Percentiles rank a stretch among this genome's conserved stretches.
Evolutionary conservation across 1,140 invertebrate species (phyloP).

Genomic region (Platorchestia sp.): DNA sequence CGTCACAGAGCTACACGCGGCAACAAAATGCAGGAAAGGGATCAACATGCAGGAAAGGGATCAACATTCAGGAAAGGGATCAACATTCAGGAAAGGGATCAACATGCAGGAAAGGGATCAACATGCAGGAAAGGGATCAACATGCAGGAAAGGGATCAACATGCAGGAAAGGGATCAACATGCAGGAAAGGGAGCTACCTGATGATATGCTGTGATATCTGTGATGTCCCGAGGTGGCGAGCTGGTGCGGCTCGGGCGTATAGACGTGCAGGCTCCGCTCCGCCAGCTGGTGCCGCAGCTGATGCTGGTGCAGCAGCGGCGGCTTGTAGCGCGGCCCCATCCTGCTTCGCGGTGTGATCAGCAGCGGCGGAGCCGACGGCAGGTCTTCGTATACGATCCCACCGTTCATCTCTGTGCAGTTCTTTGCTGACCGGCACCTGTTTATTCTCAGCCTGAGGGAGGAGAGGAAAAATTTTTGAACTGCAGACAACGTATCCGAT

Average conservation of each 20-base stretch:
- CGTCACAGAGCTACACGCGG: too few relatives aligned
- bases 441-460: slow-evolving; percentile 17
- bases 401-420: slow-evolving; percentile 43
- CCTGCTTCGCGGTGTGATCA: neutral
- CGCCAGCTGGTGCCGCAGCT: slow-evolving; percentile 35
- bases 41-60: too few relatives aligned
- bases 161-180: too few relatives aligned
- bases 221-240: slow-evolving; percentile 4
- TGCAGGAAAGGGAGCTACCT: neutral
- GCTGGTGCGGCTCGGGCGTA: slow-evolving; percentile 37
- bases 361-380: neutral
- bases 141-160: too few relatives aligned
- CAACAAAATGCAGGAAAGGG: too few relatives aligned
- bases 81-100: too few relatives aligned
- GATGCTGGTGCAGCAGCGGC: slow-evolving; percentile 25
- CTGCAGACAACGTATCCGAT: slow-evolving; percentile 9
- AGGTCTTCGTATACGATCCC: slow-evolving; percentile 45
- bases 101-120: too few relatives aligned
- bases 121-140: too few relatives aligned
- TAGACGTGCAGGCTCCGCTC: slow-evolving; percentile 42
- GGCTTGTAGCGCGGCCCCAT: slow-evolving; percentile 3
- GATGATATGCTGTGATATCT: slow-evolving; percentile 50
- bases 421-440: slow-evolving; percentile 32
- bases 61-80: too few relatives aligned
- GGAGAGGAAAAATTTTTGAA: too few relatives aligned